Evolutionary conservation across 2,113 vertebrate genomes (phyloP).

Genomic region (Phoxinus phoxinus): DNA sequence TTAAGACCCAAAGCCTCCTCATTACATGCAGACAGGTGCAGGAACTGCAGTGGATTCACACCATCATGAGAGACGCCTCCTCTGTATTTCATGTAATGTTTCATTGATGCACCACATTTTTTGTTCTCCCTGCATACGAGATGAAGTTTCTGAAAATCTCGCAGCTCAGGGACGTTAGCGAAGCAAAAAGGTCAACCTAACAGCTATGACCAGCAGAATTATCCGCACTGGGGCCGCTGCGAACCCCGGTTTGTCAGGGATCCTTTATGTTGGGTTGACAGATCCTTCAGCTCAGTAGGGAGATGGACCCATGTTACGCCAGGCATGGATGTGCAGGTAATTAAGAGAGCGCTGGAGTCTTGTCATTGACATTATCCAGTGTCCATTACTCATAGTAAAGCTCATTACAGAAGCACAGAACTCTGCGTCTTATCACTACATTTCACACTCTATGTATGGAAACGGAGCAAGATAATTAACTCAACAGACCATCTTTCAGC

Average conservation of each 20-base stretch:
- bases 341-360: conserved; percentile 57
- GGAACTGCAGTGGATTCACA: conserved; percentile 25
- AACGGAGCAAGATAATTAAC: conserved; percentile 59
- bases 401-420: conserved; percentile 57
- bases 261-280: conserved; percentile 18
- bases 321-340: conserved; percentile 58
- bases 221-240: background rate
- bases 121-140: background rate
- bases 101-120: background rate
- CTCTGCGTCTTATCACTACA: conserved; percentile 57
- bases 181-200: conserved; percentile 3
- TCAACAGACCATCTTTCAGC: conserved; percentile 54
- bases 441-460: conserved; percentile 60
- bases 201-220: background rate
- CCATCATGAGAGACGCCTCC: background rate
- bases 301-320: conserved; percentile 36
- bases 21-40: conserved; percentile 51
- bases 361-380: conserved; percentile 58
- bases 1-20: conserved; percentile 47
- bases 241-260: background rate
- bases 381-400: conserved; percentile 62
- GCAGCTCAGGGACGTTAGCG: background rate
- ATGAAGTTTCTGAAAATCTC: background rate
- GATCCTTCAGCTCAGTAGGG: background rate
- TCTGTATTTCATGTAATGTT: background rate